Base-by-base conservation (phyloP, 1,140 invertebrate genomes). In the Drosophila sucinea region DNA sequence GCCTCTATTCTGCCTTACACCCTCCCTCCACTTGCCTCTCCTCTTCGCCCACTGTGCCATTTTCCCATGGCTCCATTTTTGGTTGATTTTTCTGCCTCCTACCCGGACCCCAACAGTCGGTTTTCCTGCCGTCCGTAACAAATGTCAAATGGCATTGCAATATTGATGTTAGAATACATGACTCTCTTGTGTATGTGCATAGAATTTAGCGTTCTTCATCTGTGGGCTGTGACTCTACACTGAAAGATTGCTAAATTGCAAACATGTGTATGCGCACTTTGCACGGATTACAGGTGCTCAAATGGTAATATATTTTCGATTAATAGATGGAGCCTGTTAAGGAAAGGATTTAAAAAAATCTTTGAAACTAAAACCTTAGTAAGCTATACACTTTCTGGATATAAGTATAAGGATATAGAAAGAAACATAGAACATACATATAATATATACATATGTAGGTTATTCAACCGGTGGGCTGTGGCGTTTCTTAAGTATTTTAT, bases 111-210 rank as follows among this genome's bases (percentile, higher is more conserved):
- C 65, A 44, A 47, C 56, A 41, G 61, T 61, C 41, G 33, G 69
- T 67, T 69, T 70, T 58, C 30, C 55, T 51, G 27, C 60, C 35
- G 58, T 25, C 40, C 67, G 61, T 69, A 54, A 67, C 76, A 76
- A 79, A 83, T 76, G 81, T 80, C 73, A 85, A 83, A 80, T 67
- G 65, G 33, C 62, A 76, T 69, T 70, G 68, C 73, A 77, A 83
- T 84, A 79, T 79, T 84, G 76, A 76, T 79, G 76, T 75, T 84
- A 72, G 65, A 79, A 76, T 72, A 67, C 57, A 75, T 54, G 69
- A 57, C 32, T 41, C 64, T 55, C 51, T 58, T 72, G 35, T 72
- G n/a, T 35, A 11, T 67, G 47, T 61, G 27, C 44, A 51, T 51
- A 51, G 44, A 51, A 51, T 51, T 51, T 51, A 51, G 44, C 44